phyloP scores from a whole-genome alignment of 2,888 invertebrate species.

The Athalia circularis region DNA sequence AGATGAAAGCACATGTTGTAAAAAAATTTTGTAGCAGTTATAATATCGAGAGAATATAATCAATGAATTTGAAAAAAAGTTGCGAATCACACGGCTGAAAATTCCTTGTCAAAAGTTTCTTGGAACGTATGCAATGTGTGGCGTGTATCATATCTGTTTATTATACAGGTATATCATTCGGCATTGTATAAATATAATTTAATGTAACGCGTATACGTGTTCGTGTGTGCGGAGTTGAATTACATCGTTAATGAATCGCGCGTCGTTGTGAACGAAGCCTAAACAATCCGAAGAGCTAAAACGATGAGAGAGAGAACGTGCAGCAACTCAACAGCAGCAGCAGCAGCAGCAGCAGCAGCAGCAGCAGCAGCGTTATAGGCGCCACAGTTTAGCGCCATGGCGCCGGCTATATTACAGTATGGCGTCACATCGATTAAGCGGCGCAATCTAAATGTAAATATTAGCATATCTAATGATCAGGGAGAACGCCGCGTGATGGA shows the following conservation, averaged over 20 bases:
- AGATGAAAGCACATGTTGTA: no score
- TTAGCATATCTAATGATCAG: slow-evolving; percentile 71
- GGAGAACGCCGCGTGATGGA: slow-evolving; percentile 56
- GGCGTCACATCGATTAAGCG: slow-evolving; percentile 73
- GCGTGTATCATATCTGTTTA: background rate
- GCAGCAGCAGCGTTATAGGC: slow-evolving; percentile 48
- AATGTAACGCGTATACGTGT: background rate
- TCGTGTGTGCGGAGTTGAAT: background rate
- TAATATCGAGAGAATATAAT: no score
- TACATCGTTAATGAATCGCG: background rate
- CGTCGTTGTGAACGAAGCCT: slow-evolving; percentile 11
- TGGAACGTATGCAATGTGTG: no score
- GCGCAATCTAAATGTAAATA: slow-evolving; percentile 73
- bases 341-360: background rate
- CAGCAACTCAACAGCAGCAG: no score
- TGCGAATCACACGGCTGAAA: no score
- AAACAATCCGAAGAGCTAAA: slow-evolving; percentile 14
- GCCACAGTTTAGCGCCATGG: slow-evolving; percentile 69
- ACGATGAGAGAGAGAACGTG: no score
- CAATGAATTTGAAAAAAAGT: no score
- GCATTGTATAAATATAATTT: background rate
- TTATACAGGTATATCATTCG: background rate
- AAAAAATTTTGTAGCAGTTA: no score
- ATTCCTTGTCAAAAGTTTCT: no score
- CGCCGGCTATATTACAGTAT: slow-evolving; percentile 72